Evolutionary conservation across 2,888 invertebrate species (phyloP).

Genomic region (Macropis europaea): DNA sequence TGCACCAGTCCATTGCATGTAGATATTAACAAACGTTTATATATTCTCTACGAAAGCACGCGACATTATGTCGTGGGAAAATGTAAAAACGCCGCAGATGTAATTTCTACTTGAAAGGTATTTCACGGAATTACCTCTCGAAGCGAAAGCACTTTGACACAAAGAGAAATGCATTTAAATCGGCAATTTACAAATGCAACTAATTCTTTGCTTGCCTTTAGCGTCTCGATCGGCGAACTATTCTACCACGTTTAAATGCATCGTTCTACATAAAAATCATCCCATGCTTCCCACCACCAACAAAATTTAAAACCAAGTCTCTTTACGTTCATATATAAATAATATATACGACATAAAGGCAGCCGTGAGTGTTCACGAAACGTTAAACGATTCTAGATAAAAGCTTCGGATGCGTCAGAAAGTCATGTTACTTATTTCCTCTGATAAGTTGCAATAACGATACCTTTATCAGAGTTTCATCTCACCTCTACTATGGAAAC

Average conservation of each 20-base stretch:
- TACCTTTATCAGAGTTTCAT: slow-evolving; percentile 38
- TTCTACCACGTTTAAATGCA: slow-evolving; percentile 7
- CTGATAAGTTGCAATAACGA: neutral
- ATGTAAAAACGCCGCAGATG: slow-evolving; percentile 2
- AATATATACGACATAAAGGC: slow-evolving; percentile 14
- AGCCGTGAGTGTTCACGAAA: slow-evolving; percentile 5
- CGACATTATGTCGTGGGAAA: neutral
- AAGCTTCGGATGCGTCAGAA: slow-evolving; percentile 12
- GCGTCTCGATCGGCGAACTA: neutral
- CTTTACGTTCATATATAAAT: slow-evolving; percentile 25
- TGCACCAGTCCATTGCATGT: neutral
- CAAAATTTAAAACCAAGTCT: slow-evolving; percentile 27
- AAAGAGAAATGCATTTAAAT: slow-evolving; percentile 10
- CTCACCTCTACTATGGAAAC: slow-evolving; percentile 77
- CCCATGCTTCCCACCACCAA: slow-evolving; percentile 60
- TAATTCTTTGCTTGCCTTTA: slow-evolving; percentile 18
- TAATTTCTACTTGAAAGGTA: neutral
- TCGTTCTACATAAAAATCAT: slow-evolving; percentile 2
- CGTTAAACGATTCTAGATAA: neutral
- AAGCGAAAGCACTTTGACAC: slow-evolving; percentile 9
- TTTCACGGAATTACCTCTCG: neutral
- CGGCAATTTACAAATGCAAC: slow-evolving; percentile 22
- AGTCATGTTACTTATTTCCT: slow-evolving; percentile 15
- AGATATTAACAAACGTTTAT: slow-evolving; percentile 3
- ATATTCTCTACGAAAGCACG: neutral